phyloP scores from a whole-genome alignment of 2,888 invertebrate genomes.

The Habrosyne pyritoides region DNA sequence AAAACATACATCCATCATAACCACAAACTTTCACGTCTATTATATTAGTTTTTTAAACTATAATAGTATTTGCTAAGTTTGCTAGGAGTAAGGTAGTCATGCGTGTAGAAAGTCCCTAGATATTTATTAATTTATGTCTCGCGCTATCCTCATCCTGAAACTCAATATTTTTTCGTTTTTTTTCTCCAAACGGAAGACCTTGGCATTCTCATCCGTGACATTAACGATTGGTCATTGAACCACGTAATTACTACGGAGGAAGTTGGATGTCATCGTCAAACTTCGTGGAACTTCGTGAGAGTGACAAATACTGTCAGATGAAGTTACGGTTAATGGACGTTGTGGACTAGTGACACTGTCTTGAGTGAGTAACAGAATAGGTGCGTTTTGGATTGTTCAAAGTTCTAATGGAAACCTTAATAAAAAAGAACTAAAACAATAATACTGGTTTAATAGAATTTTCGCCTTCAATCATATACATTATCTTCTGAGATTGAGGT shows the following conservation, averaged over 20 bases:
- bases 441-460: too few relatives aligned
- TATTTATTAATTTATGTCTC: background rate
- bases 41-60: too few relatives aligned
- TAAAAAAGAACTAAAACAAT: too few relatives aligned
- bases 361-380: background rate
- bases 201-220: slow-evolving; percentile 3
- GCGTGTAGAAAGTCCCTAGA: too few relatives aligned
- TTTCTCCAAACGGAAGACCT: background rate
- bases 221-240: slow-evolving; percentile 34
- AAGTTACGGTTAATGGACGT: background rate
- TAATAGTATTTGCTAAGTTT: too few relatives aligned
- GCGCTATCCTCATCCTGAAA: background rate
- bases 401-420: too few relatives aligned
- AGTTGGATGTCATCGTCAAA: slow-evolving; percentile 4
- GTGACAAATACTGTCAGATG: slow-evolving; percentile 1
- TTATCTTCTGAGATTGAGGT: too few relatives aligned
- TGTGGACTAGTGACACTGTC: background rate
- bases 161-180: background rate
- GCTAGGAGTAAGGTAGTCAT: too few relatives aligned
- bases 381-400: background rate
- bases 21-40: too few relatives aligned
- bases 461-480: too few relatives aligned
- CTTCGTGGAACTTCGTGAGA: slow-evolving; percentile 1
- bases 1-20: too few relatives aligned
- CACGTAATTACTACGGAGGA: slow-evolving; percentile 35